Evolutionary conservation across 2,888 invertebrate species (phyloP), one percentile per base, ranked within the genome.

Genomic region (Dasypolia templi): DNA sequence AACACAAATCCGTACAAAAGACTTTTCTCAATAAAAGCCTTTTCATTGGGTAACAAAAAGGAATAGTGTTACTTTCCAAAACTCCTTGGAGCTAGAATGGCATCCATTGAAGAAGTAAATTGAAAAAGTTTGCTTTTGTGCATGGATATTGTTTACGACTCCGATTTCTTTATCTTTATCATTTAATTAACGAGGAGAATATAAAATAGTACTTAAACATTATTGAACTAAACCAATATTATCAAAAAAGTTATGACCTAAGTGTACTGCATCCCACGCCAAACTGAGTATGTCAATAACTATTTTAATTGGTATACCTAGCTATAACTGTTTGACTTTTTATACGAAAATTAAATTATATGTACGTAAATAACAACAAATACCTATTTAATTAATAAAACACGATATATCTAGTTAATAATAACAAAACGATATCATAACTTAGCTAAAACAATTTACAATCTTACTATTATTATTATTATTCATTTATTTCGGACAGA

Each of bases 101-200:
- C 49, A 17, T 59, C 35, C 26, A 69, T 69, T 79, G 44, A 55
- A 35, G 22, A 63, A 83, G 35, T 68, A 53, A 81, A 80, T 63
- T 59, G 62, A 39, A 70, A 53, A 72, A 72, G 39, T 80, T 83
- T 46, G 67, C 65, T 55, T 65, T 74, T 64, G 63, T 68, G n/a
- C 55, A 65, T 29, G 32, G 55, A 64, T 76, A 69, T 53, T 62
- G 56, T 63, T 72, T 39, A 78, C 39, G 61, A 49, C 0, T n/a
- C 35, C 5, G 53, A 14, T 49, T 71, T 39, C 58, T 58, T 56
- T 53, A 19, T 64, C 32, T 58, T 22, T 0, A 9, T n/a, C 7
- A 58, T 35, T 58, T 22, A 6, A 32, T 32, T 32, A 32, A 6
- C 6, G 32, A 58, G 12, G 11, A 32, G 12, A 32, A 58, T 22